These are phyloP conservation scores for Aleiodes testaceus DNA, from an alignment of 2,888 invertebrate species.

Conservation along the genomic window DNA sequence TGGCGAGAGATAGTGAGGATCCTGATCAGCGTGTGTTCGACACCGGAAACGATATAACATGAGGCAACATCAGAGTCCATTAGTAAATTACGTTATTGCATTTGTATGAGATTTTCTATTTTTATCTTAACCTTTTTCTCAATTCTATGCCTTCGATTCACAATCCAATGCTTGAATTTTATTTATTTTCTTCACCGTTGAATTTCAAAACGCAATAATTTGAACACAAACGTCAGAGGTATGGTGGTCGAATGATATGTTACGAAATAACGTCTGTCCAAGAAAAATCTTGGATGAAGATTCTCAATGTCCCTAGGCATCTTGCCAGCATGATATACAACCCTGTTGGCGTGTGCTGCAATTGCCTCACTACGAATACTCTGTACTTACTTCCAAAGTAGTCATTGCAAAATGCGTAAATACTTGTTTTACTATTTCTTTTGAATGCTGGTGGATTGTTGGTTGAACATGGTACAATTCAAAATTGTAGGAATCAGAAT, in stretches of 20 bases:
- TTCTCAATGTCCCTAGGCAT: constrained; percentile 18
- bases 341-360: constrained; percentile 20
- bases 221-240: not conserved
- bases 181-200: not conserved
- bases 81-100: constrained; percentile 42
- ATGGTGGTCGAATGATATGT: constrained; percentile 3
- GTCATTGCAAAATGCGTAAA: constrained; percentile 14
- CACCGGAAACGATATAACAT: constrained; percentile 43
- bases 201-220: constrained; percentile 16
- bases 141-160: not conserved
- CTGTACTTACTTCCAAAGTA: constrained; percentile 6
- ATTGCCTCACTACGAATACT: constrained; percentile 4
- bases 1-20: constrained; percentile 25
- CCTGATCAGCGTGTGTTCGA: constrained; percentile 36
- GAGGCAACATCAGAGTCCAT: constrained; percentile 42
- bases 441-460: not conserved
- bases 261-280: constrained; percentile 16
- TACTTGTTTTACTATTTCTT: constrained; percentile 16
- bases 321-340: constrained; percentile 22
- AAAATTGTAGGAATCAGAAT: constrained; percentile 1
- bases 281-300: constrained; percentile 9
- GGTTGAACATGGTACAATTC: constrained; percentile 9
- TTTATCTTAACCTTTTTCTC: constrained; percentile 3
- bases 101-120: constrained; percentile 22
- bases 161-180: not conserved